Evolutionary conservation across 2,888 invertebrate species (phyloP), one percentile per base, ranked within the genome.

Genomic region (Eudasyphora cyanicolor): DNA sequence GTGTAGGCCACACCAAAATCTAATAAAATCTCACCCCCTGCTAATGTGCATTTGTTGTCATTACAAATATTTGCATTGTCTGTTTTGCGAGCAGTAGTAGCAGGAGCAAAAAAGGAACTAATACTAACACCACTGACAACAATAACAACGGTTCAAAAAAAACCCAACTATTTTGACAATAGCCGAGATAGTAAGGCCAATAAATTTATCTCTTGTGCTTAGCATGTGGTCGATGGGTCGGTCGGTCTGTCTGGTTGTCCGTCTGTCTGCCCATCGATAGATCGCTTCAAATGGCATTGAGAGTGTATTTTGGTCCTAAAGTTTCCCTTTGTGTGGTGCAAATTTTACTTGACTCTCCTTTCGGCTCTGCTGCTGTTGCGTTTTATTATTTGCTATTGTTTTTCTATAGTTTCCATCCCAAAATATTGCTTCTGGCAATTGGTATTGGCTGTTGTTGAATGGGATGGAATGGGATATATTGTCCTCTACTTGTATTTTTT

Each of bases 181-280:
- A 77, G 71, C 85, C n/a, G 88, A 87, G 89, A 88, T 89, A 90
- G n/a, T n/a, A 89, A 89, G 90, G 87, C 88, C 89, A 89, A 89
- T 89, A 89, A 89, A 88, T 89, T 89, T 89, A 86, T 87, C 86
- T 89, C 86, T 89, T 87, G 86, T 86, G 24, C 69, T 74, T 77
- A 69, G 57, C 60, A 57, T 70, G 57, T 29, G 76, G 76, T 64
- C 64, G 64, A 17, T 62, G 17, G 35, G n/a, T 17, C 32, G 8
- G 8, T 17, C 17, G n/a, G 49, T 38, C 1, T 35, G 10, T 38
- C 21, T 19, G 54, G 19, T 54, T 1, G n/a, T 32, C 1, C 32
- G 4, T 71, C 51, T 75, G 62, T 74, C 76, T 79, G 10, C 8
- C 51, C 21, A n/a, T n/a, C n/a, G n/a, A n/a, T n/a, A n/a, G n/a